Percentiles rank a stretch among this genome's conserved stretches.
These are phyloP conservation scores for Palythoa caribaeorum DNA, from an alignment of 92 coral and sea anemone genomes.

Conservation along the genomic window DNA sequence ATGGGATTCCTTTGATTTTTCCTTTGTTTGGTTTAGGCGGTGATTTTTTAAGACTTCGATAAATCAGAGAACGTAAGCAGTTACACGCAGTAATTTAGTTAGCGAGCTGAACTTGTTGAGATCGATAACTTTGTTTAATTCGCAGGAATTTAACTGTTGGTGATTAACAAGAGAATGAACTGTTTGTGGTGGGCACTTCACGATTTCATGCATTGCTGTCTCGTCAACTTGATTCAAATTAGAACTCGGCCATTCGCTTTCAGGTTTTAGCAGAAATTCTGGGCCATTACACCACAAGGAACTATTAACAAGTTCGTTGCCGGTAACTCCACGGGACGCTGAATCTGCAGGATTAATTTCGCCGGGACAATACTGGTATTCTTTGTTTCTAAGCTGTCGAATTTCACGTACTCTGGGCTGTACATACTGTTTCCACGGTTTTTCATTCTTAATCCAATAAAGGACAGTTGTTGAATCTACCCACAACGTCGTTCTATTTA, in stretches of 20 bases:
- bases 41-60: not conserved
- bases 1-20: slow-evolving; percentile 21
- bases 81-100: slow-evolving; percentile 55
- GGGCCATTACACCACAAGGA: slow-evolving; percentile 51
- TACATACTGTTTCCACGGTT: slow-evolving; percentile 74
- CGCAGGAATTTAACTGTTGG: not conserved
- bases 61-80: slow-evolving; percentile 60
- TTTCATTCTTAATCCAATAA: slow-evolving; percentile 61
- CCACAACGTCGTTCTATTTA: slow-evolving; percentile 40
- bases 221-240: slow-evolving; percentile 2
- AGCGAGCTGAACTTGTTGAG: slow-evolving; percentile 40
- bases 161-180: slow-evolving; percentile 10
- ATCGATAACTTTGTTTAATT: slow-evolving; percentile 36
- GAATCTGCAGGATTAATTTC: slow-evolving; percentile 43
- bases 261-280: slow-evolving; percentile 18
- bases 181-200: slow-evolving; percentile 7
- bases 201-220: slow-evolving; percentile 18
- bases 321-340: slow-evolving; percentile 34
- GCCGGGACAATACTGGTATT: slow-evolving; percentile 47
- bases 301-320: not conserved
- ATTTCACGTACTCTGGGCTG: slow-evolving; percentile 66
- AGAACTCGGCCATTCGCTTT: slow-evolving; percentile 14
- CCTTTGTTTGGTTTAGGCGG: not conserved
- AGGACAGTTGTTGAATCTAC: slow-evolving; percentile 58
- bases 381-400: slow-evolving; percentile 32